Evolutionary conservation across 2,888 invertebrate genomes (phyloP).

Genomic region (Drosophila pseudotakahashii): DNA sequence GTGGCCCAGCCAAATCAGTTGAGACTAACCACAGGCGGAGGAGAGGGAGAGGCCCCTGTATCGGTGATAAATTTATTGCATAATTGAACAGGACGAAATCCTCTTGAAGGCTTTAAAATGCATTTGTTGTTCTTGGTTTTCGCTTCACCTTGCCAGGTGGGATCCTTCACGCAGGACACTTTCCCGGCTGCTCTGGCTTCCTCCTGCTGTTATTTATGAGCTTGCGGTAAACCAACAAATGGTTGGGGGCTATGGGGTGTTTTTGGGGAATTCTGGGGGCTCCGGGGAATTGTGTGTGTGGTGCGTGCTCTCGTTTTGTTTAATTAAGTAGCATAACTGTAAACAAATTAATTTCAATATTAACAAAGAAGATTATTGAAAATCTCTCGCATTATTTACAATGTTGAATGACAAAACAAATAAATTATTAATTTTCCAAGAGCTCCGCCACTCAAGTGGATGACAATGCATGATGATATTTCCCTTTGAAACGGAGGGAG

Average conservation of each 20-base stretch:
- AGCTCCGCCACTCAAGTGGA: constrained; percentile 46
- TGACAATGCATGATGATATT: constrained; percentile 60
- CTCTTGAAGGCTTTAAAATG: constrained; percentile 68
- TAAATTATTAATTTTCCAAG: constrained; percentile 76
- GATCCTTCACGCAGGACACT: constrained; percentile 11
- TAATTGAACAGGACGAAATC: constrained; percentile 75
- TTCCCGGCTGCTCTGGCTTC: constrained; percentile 29
- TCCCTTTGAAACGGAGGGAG: constrained; percentile 19
- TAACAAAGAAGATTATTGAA: constrained; percentile 81
- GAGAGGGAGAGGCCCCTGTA: no score
- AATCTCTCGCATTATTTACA: constrained; percentile 79
- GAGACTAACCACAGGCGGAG: constrained; percentile 23
- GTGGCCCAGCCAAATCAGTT: constrained; percentile 23
- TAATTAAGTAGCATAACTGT: constrained; percentile 80
- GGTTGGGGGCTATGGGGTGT: neutral
- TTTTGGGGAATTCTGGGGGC: neutral
- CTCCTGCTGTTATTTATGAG: constrained; percentile 70
- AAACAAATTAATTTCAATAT: constrained; percentile 81
- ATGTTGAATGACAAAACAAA: constrained; percentile 79
- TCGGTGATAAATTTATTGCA: constrained; percentile 79
- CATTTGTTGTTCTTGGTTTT: constrained; percentile 34
- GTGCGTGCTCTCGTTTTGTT: constrained; percentile 63
- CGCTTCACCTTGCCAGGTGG: constrained; percentile 6
- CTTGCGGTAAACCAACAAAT: constrained; percentile 60
- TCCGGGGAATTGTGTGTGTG: constrained; percentile 10